These are phyloP conservation scores for Panagrolaimus sp. DNA, from an alignment of 1,140 invertebrate species.

Conservation along the genomic window DNA sequence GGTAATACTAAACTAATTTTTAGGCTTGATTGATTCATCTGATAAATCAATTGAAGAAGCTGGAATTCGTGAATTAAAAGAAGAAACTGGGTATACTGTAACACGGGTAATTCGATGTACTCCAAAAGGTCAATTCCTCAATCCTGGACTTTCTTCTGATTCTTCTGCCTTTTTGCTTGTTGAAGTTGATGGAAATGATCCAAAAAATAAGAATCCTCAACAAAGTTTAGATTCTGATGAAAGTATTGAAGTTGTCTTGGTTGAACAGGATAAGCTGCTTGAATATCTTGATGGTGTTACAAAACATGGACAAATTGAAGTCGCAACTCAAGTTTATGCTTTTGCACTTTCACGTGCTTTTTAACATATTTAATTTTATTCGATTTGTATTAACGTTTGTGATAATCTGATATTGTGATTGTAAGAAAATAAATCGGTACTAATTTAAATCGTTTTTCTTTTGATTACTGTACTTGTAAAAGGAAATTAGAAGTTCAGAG, in stretches of 20 bases:
- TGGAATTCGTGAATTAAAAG: conserved; percentile 36
- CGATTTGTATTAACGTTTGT: no score
- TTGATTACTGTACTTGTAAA: no score
- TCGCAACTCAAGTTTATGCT: neutral
- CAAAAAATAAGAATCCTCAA: conserved; percentile 32
- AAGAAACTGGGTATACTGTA: conserved; percentile 40
- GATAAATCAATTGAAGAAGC: conserved; percentile 34
- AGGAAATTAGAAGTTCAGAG: no score
- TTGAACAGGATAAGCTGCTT: conserved; percentile 32
- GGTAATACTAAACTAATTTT: no score
- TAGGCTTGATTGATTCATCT: conserved; percentile 30
- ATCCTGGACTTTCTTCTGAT: conserved; percentile 41
- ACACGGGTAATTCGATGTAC: conserved; percentile 22
- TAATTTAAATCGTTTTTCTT: no score
- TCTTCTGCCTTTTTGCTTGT: conserved; percentile 33
- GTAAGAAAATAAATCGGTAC: no score
- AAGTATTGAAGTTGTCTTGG: conserved; percentile 37
- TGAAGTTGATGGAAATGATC: conserved; percentile 39
- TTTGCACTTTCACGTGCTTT: neutral
- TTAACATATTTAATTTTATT: no score
- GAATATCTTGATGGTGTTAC: conserved; percentile 13
- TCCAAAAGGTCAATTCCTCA: conserved; percentile 25
- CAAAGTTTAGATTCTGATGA: conserved; percentile 33
- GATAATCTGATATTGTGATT: no score
- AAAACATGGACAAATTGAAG: neutral